Base-by-base conservation (phyloP, 2,888 invertebrate genomes). In the Ypsolopha scabrella region DNA sequence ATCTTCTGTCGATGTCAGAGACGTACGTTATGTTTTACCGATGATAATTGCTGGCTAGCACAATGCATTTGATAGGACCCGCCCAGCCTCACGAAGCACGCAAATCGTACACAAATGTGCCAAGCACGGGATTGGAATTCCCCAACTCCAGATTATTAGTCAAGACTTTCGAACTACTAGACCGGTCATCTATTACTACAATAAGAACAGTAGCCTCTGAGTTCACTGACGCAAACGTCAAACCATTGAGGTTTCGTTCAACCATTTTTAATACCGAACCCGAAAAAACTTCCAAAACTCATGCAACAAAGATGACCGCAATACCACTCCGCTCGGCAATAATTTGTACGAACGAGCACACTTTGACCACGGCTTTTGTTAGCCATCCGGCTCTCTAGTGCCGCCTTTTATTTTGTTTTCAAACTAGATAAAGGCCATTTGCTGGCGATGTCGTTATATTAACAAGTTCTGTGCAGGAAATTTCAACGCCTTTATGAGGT, bases 311-410 rank as follows among this genome's bases (percentile, higher is more conserved):
- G 61, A 58, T 55, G 53, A 58, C 63, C 61, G 53, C 60, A 56
- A 55, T 51, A 55, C 52, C 51, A 58, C 60, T 60, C 59, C 61
- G 62, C 58, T 60, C 58, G 58, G 57, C 65, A 61, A 70, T 70
- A 72, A 72, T 74, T 74, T 68, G 67, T 65, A 58, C 57, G 55
- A 58, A 58, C 62, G 66, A 60, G 62, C 61, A 57, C 55, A 58
- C 59, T 60, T 61, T 61, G 62, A 61, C 58, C 56, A 48, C 14
- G 14, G 53, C 41, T 44, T 52, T 54, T 52, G 54, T 59, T 33
- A 49, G 47, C 37, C 41, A 57, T 53, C 53, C 56, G 51, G 48
- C 44, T 57, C 55, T 59, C 56, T 55, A 55, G 57, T 55, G 57
- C 55, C 55, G 59, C 56, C 59, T 64, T 70, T 70, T 71, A 64